Evolutionary conservation across 2,113 vertebrate species (phyloP).

Genomic region (Megaceryle torquata): DNA sequence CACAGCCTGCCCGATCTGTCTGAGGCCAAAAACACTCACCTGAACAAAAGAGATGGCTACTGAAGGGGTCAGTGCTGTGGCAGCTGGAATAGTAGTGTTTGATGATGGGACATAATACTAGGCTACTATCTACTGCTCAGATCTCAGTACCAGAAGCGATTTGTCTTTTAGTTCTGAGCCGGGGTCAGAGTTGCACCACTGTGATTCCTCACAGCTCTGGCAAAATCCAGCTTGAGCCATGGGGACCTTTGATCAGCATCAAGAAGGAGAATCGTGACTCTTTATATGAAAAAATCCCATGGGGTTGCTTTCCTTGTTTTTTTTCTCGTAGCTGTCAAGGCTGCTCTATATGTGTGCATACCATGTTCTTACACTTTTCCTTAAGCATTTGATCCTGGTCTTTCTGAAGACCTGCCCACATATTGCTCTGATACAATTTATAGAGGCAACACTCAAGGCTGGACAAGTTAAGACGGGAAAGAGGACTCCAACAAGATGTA

Average conservation of each 20-base stretch:
- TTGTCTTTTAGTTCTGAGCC: background rate
- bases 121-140: background rate
- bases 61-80: background rate
- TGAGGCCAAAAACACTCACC: background rate
- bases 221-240: background rate
- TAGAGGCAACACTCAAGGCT: background rate
- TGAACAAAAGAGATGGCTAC: background rate
- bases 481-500: background rate
- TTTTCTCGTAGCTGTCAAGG: background rate
- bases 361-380: rapidly evolving
- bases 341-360: background rate
- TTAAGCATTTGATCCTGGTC: background rate
- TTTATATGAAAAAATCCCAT: background rate
- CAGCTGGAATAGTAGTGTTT: background rate
- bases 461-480: background rate
- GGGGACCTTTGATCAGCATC: background rate
- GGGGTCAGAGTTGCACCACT: background rate
- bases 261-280: background rate
- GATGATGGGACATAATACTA: rapidly evolving
- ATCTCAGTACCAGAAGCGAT: background rate
- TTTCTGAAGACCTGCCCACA: background rate
- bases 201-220: background rate
- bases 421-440: background rate
- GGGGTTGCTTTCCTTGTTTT: background rate
- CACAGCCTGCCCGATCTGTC: background rate